phyloP scores from a whole-genome alignment of 2,797 vertebrate species.

The Hoplostethus mediterraneus region DNA sequence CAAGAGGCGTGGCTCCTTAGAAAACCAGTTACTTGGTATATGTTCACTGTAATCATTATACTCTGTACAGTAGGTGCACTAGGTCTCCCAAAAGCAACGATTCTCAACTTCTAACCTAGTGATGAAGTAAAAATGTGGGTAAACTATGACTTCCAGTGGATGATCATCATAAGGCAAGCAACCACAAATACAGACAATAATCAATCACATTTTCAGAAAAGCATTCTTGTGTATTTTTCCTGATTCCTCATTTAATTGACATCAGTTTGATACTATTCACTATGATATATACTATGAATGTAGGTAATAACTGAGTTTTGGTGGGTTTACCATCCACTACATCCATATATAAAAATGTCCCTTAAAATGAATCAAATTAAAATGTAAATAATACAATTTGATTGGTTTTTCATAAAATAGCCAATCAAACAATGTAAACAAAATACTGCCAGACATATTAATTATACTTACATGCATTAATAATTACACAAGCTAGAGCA shows the following conservation, averaged over 20 bases:
- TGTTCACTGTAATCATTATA: background rate
- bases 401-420: background rate
- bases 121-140: too few species aligned
- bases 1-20: background rate
- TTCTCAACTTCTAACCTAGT: too few species aligned
- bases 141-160: background rate
- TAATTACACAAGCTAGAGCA: background rate
- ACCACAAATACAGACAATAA: background rate
- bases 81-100: background rate
- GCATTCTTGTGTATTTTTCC: too few species aligned
- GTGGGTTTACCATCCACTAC: background rate
- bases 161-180: background rate
- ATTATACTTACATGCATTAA: slow-evolving; percentile 3
- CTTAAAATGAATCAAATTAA: too few species aligned
- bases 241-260: background rate
- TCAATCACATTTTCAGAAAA: too few species aligned
- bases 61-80: background rate
- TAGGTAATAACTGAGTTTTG: background rate
- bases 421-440: background rate
- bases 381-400: too few species aligned
- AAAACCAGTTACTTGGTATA: slow-evolving; percentile 14
- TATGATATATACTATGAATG: background rate
- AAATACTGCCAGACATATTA: background rate
- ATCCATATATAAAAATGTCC: background rate
- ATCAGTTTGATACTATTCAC: background rate